A percentile compares a stretch with the other conserved stretches of the same genome.
phyloP scores from a whole-genome alignment of 2,888 invertebrate species.

The Seira musarum region DNA sequence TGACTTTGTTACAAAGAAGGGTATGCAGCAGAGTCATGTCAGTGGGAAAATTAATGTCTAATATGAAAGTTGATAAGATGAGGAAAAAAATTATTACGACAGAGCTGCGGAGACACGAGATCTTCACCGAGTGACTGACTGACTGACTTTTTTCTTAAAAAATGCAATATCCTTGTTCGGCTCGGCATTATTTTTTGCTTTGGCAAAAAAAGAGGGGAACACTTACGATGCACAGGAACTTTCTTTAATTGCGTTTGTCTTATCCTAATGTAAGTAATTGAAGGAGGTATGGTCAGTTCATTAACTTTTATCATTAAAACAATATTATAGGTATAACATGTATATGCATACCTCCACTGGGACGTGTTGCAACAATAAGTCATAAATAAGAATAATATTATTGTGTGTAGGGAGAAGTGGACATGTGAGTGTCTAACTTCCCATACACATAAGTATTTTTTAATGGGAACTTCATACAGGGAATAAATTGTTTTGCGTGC shows the following conservation, averaged over 20 bases:
- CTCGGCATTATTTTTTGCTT: too few relatives aligned
- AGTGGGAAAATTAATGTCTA: constrained; percentile 5
- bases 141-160: constrained; percentile 31
- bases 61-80: too few relatives aligned
- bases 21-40: too few relatives aligned
- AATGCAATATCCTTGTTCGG: not conserved
- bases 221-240: not conserved
- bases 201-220: not conserved
- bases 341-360: too few relatives aligned
- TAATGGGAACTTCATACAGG: too few relatives aligned
- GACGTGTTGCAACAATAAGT: constrained; percentile 46
- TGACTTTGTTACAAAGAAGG: too few relatives aligned
- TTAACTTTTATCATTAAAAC: not conserved
- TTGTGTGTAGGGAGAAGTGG: too few relatives aligned
- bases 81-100: too few relatives aligned
- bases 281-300: constrained; percentile 30
- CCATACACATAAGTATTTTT: too few relatives aligned
- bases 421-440: too few relatives aligned
- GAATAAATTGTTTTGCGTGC: too few relatives aligned
- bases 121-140: constrained; percentile 44
- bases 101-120: too few relatives aligned
- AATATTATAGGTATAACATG: not conserved
- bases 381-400: constrained; percentile 23
- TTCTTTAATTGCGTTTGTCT: constrained; percentile 6
- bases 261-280: not conserved